phyloP scores from a whole-genome alignment of 2,113 vertebrate species.

The Manacus vitellinus region DNA sequence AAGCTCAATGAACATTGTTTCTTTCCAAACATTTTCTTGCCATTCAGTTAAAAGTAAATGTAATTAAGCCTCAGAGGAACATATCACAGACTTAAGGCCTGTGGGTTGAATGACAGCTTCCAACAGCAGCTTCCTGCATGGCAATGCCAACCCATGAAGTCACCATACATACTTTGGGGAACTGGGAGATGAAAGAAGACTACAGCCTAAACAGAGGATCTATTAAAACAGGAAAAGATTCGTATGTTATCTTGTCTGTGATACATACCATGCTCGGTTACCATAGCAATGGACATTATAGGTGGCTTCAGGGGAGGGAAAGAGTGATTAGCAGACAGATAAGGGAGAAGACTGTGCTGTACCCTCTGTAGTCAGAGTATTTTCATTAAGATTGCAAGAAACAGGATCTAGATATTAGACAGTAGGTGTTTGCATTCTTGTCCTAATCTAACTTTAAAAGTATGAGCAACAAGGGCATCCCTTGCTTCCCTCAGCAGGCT shows the following conservation, averaged over 20 bases:
- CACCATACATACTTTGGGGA: background rate
- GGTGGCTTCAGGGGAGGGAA: constrained; percentile 11
- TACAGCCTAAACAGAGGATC: background rate
- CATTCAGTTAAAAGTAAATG: background rate
- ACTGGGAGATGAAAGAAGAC: background rate
- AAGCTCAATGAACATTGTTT: background rate
- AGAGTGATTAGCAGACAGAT: constrained; percentile 39
- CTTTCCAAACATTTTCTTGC: background rate
- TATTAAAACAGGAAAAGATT: constrained; percentile 34
- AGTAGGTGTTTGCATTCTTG: background rate
- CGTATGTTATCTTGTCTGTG: constrained; percentile 27
- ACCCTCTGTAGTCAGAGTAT: background rate
- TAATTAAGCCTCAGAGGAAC: background rate
- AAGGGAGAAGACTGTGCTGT: background rate
- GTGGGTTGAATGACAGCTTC: background rate
- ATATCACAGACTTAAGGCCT: background rate
- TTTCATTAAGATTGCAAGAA: constrained; percentile 29
- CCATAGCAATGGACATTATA: constrained; percentile 55
- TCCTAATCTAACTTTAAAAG: background rate
- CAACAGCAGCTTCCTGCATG: background rate
- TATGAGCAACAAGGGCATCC: background rate
- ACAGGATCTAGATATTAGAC: background rate
- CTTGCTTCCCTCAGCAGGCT: background rate
- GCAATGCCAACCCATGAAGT: background rate
- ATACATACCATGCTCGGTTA: constrained; percentile 8